Percentiles rank a stretch among this genome's conserved stretches.
Evolutionary conservation across 2,797 vertebrate genomes (phyloP).

Genomic region (Coregonus ussuriensis): DNA sequence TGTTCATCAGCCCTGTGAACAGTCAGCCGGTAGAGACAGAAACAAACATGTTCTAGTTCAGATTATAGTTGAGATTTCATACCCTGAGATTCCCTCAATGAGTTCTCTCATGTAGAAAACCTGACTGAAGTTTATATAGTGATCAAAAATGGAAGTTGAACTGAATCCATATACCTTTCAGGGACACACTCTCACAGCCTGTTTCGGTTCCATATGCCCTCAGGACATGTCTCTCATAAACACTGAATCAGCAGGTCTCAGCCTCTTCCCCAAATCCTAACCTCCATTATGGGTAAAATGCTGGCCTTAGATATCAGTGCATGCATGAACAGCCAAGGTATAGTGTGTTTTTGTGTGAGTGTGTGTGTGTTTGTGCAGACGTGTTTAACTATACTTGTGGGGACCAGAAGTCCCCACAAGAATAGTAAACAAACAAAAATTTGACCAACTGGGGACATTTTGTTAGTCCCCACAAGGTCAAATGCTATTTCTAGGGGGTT

Average conservation of each 20-base stretch:
- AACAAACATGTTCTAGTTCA: background rate
- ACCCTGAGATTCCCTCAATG: background rate
- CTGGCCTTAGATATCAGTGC: too few relatives aligned
- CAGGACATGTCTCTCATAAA: background rate
- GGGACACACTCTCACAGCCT: too few relatives aligned
- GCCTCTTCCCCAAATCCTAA: too few relatives aligned
- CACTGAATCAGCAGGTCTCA: background rate
- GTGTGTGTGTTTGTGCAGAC: background rate
- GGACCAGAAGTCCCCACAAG: too few relatives aligned
- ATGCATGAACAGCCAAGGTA: too few relatives aligned
- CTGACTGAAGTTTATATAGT: background rate
- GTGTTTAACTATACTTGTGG: too few relatives aligned
- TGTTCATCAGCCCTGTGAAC: constrained; percentile 27
- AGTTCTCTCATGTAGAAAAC: background rate
- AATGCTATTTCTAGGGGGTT: too few relatives aligned
- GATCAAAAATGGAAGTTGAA: background rate
- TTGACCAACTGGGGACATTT: too few relatives aligned
- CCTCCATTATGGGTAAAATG: too few relatives aligned
- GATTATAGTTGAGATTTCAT: background rate
- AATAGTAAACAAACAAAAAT: too few relatives aligned
- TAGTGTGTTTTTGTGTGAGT: background rate
- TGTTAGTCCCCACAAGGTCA: too few relatives aligned
- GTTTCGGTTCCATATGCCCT: background rate
- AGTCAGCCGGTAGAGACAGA: constrained; percentile 1
- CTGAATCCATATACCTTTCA: background rate